A percentile compares a stretch with the other conserved stretches of the same genome.
phyloP scores from a whole-genome alignment of 1,140 invertebrate genomes.

The Neoseiulus cucumeris region DNA sequence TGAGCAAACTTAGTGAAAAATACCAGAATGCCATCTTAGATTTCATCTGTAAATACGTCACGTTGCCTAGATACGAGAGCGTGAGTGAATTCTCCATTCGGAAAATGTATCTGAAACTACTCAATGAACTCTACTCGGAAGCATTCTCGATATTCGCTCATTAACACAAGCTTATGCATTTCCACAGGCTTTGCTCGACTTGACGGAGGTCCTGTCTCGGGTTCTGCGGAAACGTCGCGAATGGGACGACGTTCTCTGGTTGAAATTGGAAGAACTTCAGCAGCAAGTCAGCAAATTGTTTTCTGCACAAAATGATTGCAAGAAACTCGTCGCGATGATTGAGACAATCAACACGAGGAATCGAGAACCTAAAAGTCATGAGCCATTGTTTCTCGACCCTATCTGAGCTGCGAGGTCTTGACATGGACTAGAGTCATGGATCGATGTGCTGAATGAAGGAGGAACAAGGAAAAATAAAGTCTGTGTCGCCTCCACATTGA shows the following conservation, averaged over 20 bases:
- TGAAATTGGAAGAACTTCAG: neutral
- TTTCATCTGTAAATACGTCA: slow-evolving; percentile 7
- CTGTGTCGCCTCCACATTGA: too few species aligned
- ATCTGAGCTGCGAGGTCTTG: too few species aligned
- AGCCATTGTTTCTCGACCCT: neutral
- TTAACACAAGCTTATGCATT: neutral
- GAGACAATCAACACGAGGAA: neutral
- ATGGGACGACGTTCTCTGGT: slow-evolving; percentile 1
- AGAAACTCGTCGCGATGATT: slow-evolving; percentile 1
- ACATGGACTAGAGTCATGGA: too few species aligned
- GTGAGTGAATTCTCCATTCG: neutral
- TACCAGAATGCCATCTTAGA: slow-evolving; percentile 1
- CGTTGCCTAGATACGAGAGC: neutral
- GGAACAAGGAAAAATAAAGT: too few species aligned
- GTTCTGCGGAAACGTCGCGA: neutral
- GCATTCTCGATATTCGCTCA: too few species aligned
- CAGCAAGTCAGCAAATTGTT: neutral
- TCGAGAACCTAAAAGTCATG: neutral
- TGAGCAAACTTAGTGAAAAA: neutral
- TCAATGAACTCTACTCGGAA: too few species aligned
- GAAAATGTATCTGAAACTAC: too few species aligned
- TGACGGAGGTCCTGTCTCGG: neutral
- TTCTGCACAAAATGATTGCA: neutral
- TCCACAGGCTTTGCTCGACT: neutral
- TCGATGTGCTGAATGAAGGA: too few species aligned